phyloP scores from a whole-genome alignment of 2,797 vertebrate species.

The Gephyroberyx darwinii region DNA sequence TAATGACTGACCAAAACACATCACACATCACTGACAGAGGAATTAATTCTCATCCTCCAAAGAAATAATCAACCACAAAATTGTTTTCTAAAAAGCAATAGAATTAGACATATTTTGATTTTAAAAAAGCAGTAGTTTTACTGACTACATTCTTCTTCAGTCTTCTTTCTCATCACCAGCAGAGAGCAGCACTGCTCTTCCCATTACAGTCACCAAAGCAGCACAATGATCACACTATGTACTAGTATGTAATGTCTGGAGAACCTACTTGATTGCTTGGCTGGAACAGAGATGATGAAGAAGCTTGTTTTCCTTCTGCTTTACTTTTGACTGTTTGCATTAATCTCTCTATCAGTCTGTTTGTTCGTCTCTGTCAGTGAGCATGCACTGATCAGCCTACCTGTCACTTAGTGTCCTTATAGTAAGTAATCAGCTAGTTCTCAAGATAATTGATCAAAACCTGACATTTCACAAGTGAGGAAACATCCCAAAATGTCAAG shows the following conservation, averaged over 20 bases:
- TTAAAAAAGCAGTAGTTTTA: background rate
- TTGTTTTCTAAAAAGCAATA: background rate
- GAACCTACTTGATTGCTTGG: background rate
- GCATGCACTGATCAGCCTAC: background rate
- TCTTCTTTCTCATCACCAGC: slow-evolving; percentile 47
- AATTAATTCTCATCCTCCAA: background rate
- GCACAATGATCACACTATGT: background rate
- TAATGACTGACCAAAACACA: background rate
- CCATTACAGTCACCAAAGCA: background rate
- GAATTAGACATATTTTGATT: too few species aligned
- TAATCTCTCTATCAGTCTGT: background rate
- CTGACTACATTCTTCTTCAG: background rate
- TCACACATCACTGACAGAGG: background rate
- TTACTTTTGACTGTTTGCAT: background rate
- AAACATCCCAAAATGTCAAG: background rate
- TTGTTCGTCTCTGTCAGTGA: background rate
- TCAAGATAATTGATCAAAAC: background rate
- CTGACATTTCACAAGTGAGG: too few species aligned
- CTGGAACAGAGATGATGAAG: background rate
- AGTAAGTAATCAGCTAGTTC: background rate
- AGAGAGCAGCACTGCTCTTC: slow-evolving; percentile 64
- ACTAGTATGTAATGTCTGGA: background rate
- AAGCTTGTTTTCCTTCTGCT: background rate
- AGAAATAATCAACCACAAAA: background rate
- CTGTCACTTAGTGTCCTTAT: background rate